Percentiles rank a stretch among this genome's conserved stretches.
Evolutionary conservation across 2,888 invertebrate species (phyloP).

Genomic region (Daptonema setosum): DNA sequence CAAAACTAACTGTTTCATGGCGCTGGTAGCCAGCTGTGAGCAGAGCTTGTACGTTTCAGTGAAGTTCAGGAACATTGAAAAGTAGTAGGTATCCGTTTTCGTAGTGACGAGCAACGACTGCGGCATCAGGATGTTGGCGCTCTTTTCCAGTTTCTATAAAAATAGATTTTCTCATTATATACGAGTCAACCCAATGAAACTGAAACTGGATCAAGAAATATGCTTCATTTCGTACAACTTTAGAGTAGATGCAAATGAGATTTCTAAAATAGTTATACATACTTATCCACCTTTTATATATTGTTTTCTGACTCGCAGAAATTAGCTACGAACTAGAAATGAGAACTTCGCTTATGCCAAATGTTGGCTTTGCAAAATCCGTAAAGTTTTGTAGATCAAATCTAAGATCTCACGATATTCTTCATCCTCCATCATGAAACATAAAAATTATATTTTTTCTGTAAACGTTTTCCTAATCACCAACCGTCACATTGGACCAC

Average conservation of each 20-base stretch:
- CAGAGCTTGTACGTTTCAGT: constrained; percentile 71
- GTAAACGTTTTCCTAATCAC: not conserved
- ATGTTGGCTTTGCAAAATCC: no score
- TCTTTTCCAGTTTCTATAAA: constrained; percentile 21
- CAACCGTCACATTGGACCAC: constrained; percentile 59
- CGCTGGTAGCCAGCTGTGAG: constrained; percentile 83
- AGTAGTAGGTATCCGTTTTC: constrained; percentile 38
- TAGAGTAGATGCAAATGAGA: no score
- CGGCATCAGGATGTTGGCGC: constrained; percentile 18
- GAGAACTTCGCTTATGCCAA: not conserved
- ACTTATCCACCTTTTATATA: no score
- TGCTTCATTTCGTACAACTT: no score
- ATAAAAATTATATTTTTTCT: not conserved
- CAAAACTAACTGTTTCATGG: constrained; percentile 49
- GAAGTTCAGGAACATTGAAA: constrained; percentile 69
- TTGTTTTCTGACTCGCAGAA: no score
- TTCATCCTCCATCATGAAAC: no score
- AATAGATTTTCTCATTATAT: not conserved
- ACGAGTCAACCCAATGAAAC: no score
- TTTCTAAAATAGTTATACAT: no score
- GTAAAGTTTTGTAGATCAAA: no score
- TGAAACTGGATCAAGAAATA: not conserved
- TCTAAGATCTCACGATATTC: no score
- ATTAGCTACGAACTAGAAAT: no score
- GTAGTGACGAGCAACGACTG: constrained; percentile 20